Base-by-base conservation (phyloP, 2,888 invertebrate species). In the Gisinianus flammeolus region DNA sequence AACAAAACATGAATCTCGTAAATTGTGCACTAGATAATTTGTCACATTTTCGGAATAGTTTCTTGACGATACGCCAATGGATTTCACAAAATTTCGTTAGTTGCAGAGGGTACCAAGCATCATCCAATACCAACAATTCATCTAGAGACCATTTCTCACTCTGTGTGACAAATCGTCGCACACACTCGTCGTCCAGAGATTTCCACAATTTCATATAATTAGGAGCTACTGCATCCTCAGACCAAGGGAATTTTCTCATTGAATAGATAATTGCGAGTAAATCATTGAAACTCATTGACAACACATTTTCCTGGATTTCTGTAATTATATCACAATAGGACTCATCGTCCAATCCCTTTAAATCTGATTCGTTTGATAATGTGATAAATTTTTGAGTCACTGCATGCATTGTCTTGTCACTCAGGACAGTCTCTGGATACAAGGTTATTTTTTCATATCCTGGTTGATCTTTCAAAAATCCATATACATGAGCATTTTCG, bases 191-290 rank as follows among this genome's bases (percentile, higher is more conserved):
- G 85, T 94, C 93, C 69, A 94, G 85, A 16, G 90, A 90, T 72
- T 89, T 91, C 91, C 92, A 92, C 0, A 93, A 87, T 85, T 90
- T 90, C 78, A 90, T 88, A 84, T 88, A 92, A 86, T 92, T 91
- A 79, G 89, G 89, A 3, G 90, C 88, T 74, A 88, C 87, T 12
- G 89, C 87, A 0, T 89, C 88, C 22, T 87, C 86, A 22, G 90
- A 88, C 71, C 87, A 86, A 0, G 91, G 91, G 56, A 81, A 83
- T 1, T 70, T 26, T 12, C 68, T 35, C 33, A 44, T 28, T 5
- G 26, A 10, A 19, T 33, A n/a, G 1, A 74, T 24, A 24, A 74
- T 33, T 16, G 26, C 5, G 22, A 35, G 26, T 6, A 74, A n/a
- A 26, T 58, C 62, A 22, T 26, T 1, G 24, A 35, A 30, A n/a